A percentile compares a stretch with the other conserved stretches of the same genome.
These are phyloP conservation scores for Nibea coibor DNA, from an alignment of 2,113 vertebrate genomes.

Conservation along the genomic window DNA sequence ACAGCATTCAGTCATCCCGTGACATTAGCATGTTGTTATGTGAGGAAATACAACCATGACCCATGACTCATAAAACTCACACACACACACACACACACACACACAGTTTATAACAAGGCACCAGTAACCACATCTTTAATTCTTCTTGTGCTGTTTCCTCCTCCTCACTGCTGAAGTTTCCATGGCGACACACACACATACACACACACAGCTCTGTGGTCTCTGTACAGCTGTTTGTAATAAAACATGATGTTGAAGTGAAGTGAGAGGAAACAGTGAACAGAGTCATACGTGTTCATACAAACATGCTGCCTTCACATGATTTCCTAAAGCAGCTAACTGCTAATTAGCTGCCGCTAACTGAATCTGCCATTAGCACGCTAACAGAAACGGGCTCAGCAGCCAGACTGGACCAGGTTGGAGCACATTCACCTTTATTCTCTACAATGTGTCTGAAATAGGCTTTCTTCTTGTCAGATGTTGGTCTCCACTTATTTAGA, in stretches of 20 bases:
- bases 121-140: slow-evolving; percentile 40
- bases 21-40: slow-evolving; percentile 13
- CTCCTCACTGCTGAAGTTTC: slow-evolving; percentile 17
- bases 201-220: slow-evolving; percentile 40
- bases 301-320: background rate
- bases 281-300: background rate
- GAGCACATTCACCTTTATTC: no score
- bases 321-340: no score
- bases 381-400: no score
- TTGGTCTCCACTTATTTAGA: no score
- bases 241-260: slow-evolving; percentile 28
- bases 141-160: slow-evolving; percentile 50
- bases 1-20: background rate
- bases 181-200: slow-evolving; percentile 28
- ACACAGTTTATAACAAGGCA: slow-evolving; percentile 19
- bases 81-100: slow-evolving; percentile 28
- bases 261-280: background rate
- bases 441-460: no score
- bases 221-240: slow-evolving; percentile 59
- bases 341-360: no score
- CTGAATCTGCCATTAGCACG: no score
- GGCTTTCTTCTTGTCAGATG: no score
- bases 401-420: no score
- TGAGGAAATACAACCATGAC: background rate
- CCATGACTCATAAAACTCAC: background rate